Base-by-base conservation (phyloP, 2,113 vertebrate genomes). In the Ceyx cyanopectus region DNA sequence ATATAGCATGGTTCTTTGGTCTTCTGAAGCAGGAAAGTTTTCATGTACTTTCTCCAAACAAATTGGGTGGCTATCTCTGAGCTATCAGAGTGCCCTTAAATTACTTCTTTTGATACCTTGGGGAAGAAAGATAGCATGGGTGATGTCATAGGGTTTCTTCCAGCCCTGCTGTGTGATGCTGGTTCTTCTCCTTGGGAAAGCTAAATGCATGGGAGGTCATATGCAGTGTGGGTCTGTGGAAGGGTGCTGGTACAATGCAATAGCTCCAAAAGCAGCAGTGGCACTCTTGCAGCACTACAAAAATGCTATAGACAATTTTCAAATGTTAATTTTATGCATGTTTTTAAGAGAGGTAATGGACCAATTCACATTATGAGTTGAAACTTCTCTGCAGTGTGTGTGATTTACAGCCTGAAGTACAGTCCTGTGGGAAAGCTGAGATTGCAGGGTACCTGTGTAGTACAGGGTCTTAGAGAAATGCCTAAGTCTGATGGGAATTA, bases 21-120 rank as follows among this genome's bases (percentile, higher is more conserved):
- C 66, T 91, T 87, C 85, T 92, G 78, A 85, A 92, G 93, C 7
- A 82, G 22, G 37, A 91, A 92, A 92, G 12, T 37, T 87, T 85
- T 69, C 70, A 40, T 72, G 76, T 37, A 32, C 78, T 93, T 91
- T 95, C 89, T 94, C 67, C 85, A 94, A 69, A 82, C 93, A 92
- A 87, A 95, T 92, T 94, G 94, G 89, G 94, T 96, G 94, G 95
- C 93, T 95, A 95, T 95, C 91, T 96, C 82, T 90, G 82, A 88
- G 90, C 72, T 82, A 87, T 90, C 74, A 90, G 70, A 60, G 50
- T 93, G 91, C 67, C 91, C 91, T 94, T 85, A 92, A 92, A 77
- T 94, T 85, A 80, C 90, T 95, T 66, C 85, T 92, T 85, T 80
- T 79, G 85, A 91, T 93, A 94, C 72, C 89, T 62, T 95, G 93